Evolutionary conservation across 2,888 invertebrate species (phyloP).

Genomic region (Syrista parreyssii): DNA sequence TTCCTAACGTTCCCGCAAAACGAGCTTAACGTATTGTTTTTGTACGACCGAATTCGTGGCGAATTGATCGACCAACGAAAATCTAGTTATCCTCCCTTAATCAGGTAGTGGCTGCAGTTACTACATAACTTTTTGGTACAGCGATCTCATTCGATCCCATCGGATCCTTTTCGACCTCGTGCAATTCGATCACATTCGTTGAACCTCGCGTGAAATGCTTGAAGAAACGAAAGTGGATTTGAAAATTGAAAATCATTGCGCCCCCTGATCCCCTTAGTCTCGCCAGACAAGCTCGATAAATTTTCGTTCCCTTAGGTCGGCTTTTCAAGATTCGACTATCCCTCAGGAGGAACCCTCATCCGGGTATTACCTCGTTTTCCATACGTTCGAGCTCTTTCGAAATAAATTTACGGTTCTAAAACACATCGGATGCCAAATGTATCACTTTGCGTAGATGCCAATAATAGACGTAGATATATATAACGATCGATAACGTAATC

Average conservation of each 20-base stretch:
- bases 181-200: neutral
- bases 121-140: neutral
- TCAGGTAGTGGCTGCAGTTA: neutral
- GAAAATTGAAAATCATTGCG: constrained; percentile 63
- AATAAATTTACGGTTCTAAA: neutral
- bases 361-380: constrained; percentile 31
- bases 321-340: constrained; percentile 25
- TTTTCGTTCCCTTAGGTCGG: constrained; percentile 37
- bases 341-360: constrained; percentile 48
- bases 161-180: neutral
- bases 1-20: constrained; percentile 28
- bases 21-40: constrained; percentile 50
- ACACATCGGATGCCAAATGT: neutral
- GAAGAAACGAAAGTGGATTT: constrained; percentile 50
- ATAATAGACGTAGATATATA: neutral
- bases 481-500: neutral
- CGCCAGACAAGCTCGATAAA: constrained; percentile 58
- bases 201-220: constrained; percentile 6
- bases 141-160: neutral
- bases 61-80: constrained; percentile 54
- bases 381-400: constrained; percentile 34
- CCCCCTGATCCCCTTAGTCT: constrained; percentile 58
- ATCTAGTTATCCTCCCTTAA: constrained; percentile 45
- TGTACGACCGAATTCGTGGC: constrained; percentile 54
- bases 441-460: neutral